A percentile compares a stretch with the other conserved stretches of the same genome.
Evolutionary conservation across 2,797 vertebrate genomes (phyloP).

Genomic region (Pipistrellus pipistrellus): DNA sequence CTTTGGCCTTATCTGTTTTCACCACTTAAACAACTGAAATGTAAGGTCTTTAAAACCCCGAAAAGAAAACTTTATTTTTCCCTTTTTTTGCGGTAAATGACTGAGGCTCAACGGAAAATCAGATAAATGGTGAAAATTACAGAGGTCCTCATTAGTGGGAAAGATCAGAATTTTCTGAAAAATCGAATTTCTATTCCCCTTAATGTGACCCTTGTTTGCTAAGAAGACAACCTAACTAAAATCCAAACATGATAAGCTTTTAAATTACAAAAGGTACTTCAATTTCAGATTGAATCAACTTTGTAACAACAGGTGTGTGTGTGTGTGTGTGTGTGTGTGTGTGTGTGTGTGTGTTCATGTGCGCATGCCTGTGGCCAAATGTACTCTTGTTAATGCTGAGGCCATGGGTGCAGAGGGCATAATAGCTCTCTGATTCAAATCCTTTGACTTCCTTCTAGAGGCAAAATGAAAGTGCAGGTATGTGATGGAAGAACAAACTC

Average conservation of each 20-base stretch:
- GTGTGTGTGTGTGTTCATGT: fast-evolving
- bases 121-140: neutral
- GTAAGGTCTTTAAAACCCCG: neutral
- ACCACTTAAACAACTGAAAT: neutral
- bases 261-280: neutral
- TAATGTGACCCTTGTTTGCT: neutral
- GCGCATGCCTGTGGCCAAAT: fast-evolving
- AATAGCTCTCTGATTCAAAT: neutral
- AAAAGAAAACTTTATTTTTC: neutral
- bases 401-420: neutral
- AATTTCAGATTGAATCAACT: neutral
- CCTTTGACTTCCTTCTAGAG: neutral
- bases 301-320: no score
- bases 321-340: neutral
- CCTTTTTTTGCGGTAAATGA: neutral
- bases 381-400: neutral
- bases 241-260: constrained; percentile 17
- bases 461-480: neutral
- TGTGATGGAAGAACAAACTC: constrained; percentile 44
- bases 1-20: neutral
- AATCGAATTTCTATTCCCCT: neutral
- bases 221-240: constrained; percentile 1
- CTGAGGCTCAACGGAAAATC: neutral
- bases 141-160: neutral
- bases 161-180: constrained; percentile 35